Percentiles rank a stretch among this genome's conserved stretches.
Conservation (phyloP, 2,888 invertebrate species). For the Acholoe squamosa region DNA sequence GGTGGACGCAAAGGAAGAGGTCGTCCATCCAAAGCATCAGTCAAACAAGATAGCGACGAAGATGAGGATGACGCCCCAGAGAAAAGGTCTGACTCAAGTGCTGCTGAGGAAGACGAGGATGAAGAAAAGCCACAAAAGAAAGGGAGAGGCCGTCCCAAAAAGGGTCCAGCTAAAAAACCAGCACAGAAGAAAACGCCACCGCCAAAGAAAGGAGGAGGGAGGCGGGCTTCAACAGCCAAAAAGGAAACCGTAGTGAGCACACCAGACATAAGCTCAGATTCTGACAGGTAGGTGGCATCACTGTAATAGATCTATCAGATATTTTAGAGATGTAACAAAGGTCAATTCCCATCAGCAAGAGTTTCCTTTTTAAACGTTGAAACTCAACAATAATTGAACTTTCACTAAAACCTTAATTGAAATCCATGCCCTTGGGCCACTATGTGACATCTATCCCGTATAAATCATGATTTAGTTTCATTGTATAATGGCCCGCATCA, state of each 20-base stretch:
- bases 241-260: constrained; percentile 21
- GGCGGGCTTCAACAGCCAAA: background rate
- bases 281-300: constrained; percentile 7
- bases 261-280: constrained; percentile 39
- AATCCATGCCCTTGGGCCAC: no score
- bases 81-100: constrained; percentile 54
- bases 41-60: constrained; percentile 39
- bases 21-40: background rate
- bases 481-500: no score
- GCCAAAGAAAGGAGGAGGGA: constrained; percentile 16
- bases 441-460: no score
- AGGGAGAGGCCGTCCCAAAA: constrained; percentile 61
- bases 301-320: no score
- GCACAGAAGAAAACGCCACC: constrained; percentile 28
- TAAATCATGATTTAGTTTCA: no score
- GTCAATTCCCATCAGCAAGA: no score
- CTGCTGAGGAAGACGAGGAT: constrained; percentile 66
- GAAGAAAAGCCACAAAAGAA: constrained; percentile 67
- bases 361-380: no score
- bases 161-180: constrained; percentile 44
- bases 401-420: no score
- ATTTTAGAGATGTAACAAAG: no score
- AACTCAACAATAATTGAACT: no score
- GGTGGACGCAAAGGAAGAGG: constrained; percentile 8
- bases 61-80: constrained; percentile 69